Percentiles rank a stretch among this genome's conserved stretches.
These are phyloP conservation scores for Morinoia aosen DNA, from an alignment of 2,888 invertebrate genomes.

Conservation along the genomic window DNA sequence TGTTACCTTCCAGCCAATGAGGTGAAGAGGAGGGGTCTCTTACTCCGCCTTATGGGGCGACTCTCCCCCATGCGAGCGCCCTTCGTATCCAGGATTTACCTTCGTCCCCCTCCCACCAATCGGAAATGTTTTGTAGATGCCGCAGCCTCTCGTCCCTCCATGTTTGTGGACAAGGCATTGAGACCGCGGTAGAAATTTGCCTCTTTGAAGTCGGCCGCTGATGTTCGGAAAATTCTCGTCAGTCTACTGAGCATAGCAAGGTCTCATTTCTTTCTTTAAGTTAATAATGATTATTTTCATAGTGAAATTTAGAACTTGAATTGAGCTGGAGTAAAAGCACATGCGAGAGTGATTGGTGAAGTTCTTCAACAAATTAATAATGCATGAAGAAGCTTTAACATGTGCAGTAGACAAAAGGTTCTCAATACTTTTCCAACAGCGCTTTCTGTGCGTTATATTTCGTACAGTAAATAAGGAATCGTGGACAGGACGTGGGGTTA, in stretches of 20 bases:
- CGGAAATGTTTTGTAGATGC: constrained; percentile 51
- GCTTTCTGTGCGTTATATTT: too few relatives aligned
- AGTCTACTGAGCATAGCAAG: neutral
- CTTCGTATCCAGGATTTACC: constrained; percentile 38
- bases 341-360: neutral
- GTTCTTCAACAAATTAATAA: neutral
- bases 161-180: neutral
- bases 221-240: neutral
- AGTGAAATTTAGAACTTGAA: neutral
- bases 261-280: neutral
- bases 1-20: constrained; percentile 50
- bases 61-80: constrained; percentile 32
- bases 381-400: neutral
- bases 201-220: constrained; percentile 8
- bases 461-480: too few relatives aligned
- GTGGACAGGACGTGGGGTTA: too few relatives aligned
- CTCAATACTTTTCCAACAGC: too few relatives aligned
- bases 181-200: neutral
- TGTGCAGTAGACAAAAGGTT: neutral
- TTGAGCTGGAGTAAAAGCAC: neutral
- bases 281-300: neutral
- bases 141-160: constrained; percentile 30
- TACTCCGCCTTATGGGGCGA: constrained; percentile 51
- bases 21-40: constrained; percentile 49
- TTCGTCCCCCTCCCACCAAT: constrained; percentile 20